Conservation (phyloP, 1,140 invertebrate genomes). For the Nasonia vitripennis region DNA sequence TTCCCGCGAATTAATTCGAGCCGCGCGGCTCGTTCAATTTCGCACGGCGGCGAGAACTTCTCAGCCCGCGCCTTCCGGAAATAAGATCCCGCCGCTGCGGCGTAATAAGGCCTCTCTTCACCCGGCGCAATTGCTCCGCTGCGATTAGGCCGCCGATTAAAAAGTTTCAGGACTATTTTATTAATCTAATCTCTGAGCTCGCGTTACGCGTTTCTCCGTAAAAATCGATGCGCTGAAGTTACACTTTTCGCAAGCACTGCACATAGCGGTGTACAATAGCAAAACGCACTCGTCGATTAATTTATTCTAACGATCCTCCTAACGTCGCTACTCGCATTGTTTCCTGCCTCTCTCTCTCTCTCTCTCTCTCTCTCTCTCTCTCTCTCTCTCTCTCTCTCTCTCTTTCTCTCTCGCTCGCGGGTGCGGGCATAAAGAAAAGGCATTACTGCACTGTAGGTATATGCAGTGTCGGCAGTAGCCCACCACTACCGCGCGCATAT, state of each 20-base stretch:
- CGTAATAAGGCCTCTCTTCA: not conserved
- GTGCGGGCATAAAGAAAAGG: constrained; percentile 38
- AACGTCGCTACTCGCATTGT: constrained; percentile 23
- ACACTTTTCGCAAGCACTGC: not conserved
- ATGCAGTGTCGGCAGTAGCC: not conserved
- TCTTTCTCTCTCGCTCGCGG: not conserved
- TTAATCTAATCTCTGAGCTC: not conserved
- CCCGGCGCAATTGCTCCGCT: not conserved
- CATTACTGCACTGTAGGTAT: constrained; percentile 27
- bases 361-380: not conserved
- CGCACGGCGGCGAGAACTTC: not conserved
- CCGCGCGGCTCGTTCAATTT: constrained; percentile 12
- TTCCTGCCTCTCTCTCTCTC: not conserved
- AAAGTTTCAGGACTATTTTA: not conserved
- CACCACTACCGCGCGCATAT: not conserved
- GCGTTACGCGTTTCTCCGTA: not conserved
- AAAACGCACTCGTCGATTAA: constrained; percentile 16
- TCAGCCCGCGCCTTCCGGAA: not conserved
- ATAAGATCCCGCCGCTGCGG: constrained; percentile 9
- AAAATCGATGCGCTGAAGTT: not conserved
- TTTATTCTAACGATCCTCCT: constrained; percentile 47
- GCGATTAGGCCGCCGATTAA: not conserved
- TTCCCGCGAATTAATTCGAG: constrained; percentile 23
- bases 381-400: not conserved
- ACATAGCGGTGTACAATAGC: not conserved